A percentile compares a stretch with the other conserved stretches of the same genome.
phyloP scores from a whole-genome alignment of 35 echinoderm and acorn worm species.

The Chiridota heheva region DNA sequence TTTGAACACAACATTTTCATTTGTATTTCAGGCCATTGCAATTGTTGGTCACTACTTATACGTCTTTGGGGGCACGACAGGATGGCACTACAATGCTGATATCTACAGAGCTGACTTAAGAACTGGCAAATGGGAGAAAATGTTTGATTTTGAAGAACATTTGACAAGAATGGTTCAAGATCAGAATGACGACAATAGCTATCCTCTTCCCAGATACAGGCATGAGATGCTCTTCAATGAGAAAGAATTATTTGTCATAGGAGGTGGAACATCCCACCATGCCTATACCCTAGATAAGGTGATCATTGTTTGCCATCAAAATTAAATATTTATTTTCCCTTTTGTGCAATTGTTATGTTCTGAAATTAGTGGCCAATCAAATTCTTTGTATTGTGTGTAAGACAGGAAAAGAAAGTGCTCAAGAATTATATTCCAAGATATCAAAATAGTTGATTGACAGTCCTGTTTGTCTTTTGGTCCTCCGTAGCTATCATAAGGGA shows the following conservation, averaged over 20 bases:
- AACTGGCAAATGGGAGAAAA: constrained; percentile 59
- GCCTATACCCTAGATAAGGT: constrained; percentile 77
- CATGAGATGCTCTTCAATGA: constrained; percentile 89
- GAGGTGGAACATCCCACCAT: constrained; percentile 67
- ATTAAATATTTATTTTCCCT: neutral
- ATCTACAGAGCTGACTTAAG: constrained; percentile 60
- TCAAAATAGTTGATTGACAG: too few relatives aligned
- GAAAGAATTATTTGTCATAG: constrained; percentile 72
- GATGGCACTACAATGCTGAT: constrained; percentile 79
- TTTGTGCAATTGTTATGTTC: neutral
- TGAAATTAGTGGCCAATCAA: neutral
- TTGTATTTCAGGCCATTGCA: constrained; percentile 69
- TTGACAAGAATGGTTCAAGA: constrained; percentile 8
- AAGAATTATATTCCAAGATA: too few relatives aligned
- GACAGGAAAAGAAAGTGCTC: too few relatives aligned
- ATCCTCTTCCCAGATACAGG: constrained; percentile 73
- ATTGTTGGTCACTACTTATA: constrained; percentile 43
- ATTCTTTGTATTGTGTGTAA: too few relatives aligned
- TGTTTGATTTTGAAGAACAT: constrained; percentile 53
- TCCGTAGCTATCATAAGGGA: too few relatives aligned
- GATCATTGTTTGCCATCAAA: constrained; percentile 30
- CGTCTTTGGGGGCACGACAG: constrained; percentile 86
- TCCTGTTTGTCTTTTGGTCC: too few relatives aligned
- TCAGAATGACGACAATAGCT: neutral
- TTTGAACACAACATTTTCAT: too few relatives aligned